Evolutionary conservation across 2,113 vertebrate species (phyloP), one percentile per base, ranked within the genome.

Genomic region (Notarius quadriscutis): DNA sequence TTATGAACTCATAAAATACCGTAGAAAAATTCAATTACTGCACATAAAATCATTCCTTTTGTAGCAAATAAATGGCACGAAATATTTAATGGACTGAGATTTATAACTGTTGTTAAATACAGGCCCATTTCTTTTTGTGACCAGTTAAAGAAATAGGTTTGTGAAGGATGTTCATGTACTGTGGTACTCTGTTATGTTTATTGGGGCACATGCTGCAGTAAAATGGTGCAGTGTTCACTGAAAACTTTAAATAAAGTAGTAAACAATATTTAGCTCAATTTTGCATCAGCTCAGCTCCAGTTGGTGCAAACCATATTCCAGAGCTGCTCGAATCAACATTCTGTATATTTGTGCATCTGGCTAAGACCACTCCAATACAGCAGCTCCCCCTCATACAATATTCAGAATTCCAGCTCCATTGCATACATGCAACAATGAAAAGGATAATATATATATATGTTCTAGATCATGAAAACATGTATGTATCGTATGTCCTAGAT

Each of bases 1-100:
- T 93, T 92, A 90, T 27, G 55, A 89, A 30, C 88, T 86, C n/a
- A 83, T 74, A 83, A 77, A 85, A 11, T 48, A 12, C 72, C 30
- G 74, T 7, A 72, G 5, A 77, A 87, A 27, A 50, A 34, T 48
- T 41, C 27, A 75, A 14, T 91, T 89, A 81, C 78, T 81, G 78
- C 22, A 81, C 48, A 41, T 18, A 30, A 34, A 65, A 34, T 88
- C 74, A 89, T 78, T 67, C 65, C 84, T 89, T 67, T 74, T 77
- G 87, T 88, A 75, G 65, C 22, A 85, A 85, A 65, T 85, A 65
- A 86, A 67, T 51, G 8, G 7, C 57, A 72, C 7, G 7, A 72
- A 34, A 27, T 30, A 71, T 34, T 71, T 71, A 0, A 71, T 18
- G 15, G 30, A 15, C 15, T 34, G 15, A 48, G 18, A 74, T 75